Conservation (phyloP, 2,113 vertebrate genomes). For the Chascanopsetta lugubris region DNA sequence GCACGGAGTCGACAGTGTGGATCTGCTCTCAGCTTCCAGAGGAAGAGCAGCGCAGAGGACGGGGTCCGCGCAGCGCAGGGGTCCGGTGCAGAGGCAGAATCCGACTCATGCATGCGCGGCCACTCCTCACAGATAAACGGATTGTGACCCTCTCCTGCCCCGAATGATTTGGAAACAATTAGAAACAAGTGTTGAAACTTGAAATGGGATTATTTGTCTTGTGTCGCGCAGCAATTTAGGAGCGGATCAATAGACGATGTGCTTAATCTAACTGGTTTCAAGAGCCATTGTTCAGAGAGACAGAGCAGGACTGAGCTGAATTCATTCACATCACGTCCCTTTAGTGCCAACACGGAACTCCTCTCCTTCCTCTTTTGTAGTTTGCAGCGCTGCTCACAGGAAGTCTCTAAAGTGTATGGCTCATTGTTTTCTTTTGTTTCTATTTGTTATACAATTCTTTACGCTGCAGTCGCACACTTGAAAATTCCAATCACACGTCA, state of each 20-base stretch:
- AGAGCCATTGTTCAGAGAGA: constrained; percentile 43
- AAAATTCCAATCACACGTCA: too few species aligned
- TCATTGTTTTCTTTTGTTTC: too few species aligned
- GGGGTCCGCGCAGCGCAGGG: constrained; percentile 27
- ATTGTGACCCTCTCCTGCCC: constrained; percentile 70
- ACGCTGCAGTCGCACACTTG: too few species aligned
- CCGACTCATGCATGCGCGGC: constrained; percentile 55
- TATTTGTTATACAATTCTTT: too few species aligned
- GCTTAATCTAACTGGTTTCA: constrained; percentile 71
- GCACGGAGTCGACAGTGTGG: constrained; percentile 25
- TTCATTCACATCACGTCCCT: not conserved
- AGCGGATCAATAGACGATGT: constrained; percentile 72
- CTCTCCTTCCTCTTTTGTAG: too few species aligned
- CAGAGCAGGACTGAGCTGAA: constrained; percentile 5
- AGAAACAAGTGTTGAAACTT: constrained; percentile 73
- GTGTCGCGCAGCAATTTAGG: constrained; percentile 62
- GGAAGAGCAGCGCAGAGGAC: constrained; percentile 34
- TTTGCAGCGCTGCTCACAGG: too few species aligned
- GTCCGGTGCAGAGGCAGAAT: constrained; percentile 35
- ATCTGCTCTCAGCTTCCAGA: constrained; percentile 6
- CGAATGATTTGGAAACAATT: constrained; percentile 72
- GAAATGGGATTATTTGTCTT: constrained; percentile 76
- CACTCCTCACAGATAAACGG: constrained; percentile 57
- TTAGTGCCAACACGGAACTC: too few species aligned
- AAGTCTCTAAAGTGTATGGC: too few species aligned